Evolutionary conservation across 2,797 vertebrate genomes (phyloP), one percentile per base, ranked within the genome.

Genomic region (Lepidocolaptes lacrymiger): DNA sequence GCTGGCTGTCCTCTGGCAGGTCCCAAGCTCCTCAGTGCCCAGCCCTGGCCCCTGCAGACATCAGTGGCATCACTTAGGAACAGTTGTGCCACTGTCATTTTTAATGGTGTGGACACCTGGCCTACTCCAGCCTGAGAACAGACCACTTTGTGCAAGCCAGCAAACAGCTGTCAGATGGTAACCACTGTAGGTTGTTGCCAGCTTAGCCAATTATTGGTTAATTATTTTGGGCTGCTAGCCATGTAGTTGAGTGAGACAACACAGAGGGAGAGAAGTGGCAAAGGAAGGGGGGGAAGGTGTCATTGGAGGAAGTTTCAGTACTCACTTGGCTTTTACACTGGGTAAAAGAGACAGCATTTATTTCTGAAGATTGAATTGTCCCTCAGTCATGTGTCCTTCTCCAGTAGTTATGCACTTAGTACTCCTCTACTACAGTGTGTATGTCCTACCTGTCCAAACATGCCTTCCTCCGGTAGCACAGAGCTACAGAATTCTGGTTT

Each of bases 1-100:
- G 9, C 3, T 4, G 24, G 13, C n/a, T 0, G 0, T 39, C 36
- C 28, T 54, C 58, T 0, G 21, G 23, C 73, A 67, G 43, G 36
- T 14, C 16, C 41, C 26, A 13, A 2, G 6, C 14, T 18, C 34
- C 24, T 44, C 26, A 2, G 16, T 14, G 49, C 12, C 46, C 59
- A 84, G 52, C 41, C 10, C 28, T 26, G 44, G n/a, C 14, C 22
- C 48, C 68, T 20, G 24, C 67, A 71, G 52, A 13, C 52, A n/a
- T 9, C 22, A 2, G 30, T 23, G 56, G 43, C 44, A 58, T 44
- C 48, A 14, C 34, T 58, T 41, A 37, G 32, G 37, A n/a, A 34
- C 26, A 44, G 59, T 34, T 76, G 17, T 52, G 68, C 28, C 37
- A 13, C 0, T 10, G 46, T 18, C 3, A 1, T 36, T n/a, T 68